Evolutionary conservation across 37 sponge, comb jelly and placozoan genomes (phyloP), one percentile per base, ranked within the genome.

Genomic region (Tethya wilhelma): DNA sequence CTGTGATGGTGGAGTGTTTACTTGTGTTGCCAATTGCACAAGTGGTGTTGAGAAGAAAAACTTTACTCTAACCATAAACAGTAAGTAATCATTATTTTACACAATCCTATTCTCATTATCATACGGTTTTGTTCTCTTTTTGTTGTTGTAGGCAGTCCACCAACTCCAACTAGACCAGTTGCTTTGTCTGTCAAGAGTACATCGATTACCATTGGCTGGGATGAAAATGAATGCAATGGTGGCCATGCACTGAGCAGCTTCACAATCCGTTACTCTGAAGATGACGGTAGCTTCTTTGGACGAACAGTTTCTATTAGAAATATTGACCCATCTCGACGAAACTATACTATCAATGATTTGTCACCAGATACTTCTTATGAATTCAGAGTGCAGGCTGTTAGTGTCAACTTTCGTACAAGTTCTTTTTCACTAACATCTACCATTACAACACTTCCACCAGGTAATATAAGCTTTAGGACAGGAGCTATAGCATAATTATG

Each of bases 81-180:
- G 82, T 82, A 73, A 82, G 82, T 81, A 41, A 29, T 5, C 2
- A n/a, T n/a, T n/a, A n/a, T n/a, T n/a, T n/a, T n/a, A n/a, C n/a
- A n/a, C n/a, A n/a, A n/a, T 64, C 55, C 9, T 49, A 19, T 17
- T 49, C 9, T 19, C 14, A 49, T 9, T 19, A 19, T 49, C 55
- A 49, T 49, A 19, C 55, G 14, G 9, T 49, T 9, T 36, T 30
- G 6, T 9, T 67, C 12, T 23, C n/a, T n/a, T n/a, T n/a, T n/a
- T n/a, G n/a, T n/a, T n/a, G 8, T 31, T 44, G n/a, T 46, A 80
- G 81, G 19, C 8, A 17, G 43, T 36, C 82, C 73, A 14, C 74
- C 74, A 44, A 8, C 44, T 29, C 74, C 82, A 0, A 44, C n/a
- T 14, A 43, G 73, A 20, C 49, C 64, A 12, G 17, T 23, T 2